Evolutionary conservation across 2,888 invertebrate genomes (phyloP), one percentile per base, ranked within the genome.

Genomic region (Phytoseiulus persimilis): DNA sequence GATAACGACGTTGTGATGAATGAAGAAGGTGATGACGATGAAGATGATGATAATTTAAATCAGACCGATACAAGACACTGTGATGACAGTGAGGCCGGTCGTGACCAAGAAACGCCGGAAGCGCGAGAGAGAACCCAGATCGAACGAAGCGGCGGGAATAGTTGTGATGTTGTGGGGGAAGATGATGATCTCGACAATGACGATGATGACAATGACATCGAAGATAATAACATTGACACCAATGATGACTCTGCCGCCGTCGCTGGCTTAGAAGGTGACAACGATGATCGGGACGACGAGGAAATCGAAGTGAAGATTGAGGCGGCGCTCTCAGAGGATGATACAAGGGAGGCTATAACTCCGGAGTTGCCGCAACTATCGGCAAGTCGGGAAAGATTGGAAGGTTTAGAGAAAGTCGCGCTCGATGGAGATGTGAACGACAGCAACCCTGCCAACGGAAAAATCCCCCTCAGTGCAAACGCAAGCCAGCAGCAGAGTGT

Each of bases 321-420:
- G 6, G 87, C 87, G 32, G 45, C 45, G 33, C 87, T 87, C n/a
- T 87, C 87, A 32, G 87, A 87, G 87, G 87, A 87, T n/a, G 87
- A 87, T 32, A 87, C 87, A 9, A 18, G 87, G 33, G 87, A 87
- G 6, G 87, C 87, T 9, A 87, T 33, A 32, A 87, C 87, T 87
- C 87, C 87, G 14, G 87, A 87, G 31, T 11, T 45, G 18, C 65
- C 65, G 65, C 23, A 65, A 18, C 2, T 65, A 23, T 65, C 65
- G 28, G 1, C 65, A 18, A 3, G 3, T 39, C 39, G 39, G 18
- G 65, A 23, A 65, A 23, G 5, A 65, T 23, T 18, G 14, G 65
- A 18, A 23, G 65, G 18, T 14, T 2, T 1, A 6, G 65, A 28
- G 1, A 28, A 28, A 18, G 18, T 23, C 65, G 65, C 5, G 23